Evolutionary conservation across 2,888 invertebrate species (phyloP).

Genomic region (Bombyx huttoni): DNA sequence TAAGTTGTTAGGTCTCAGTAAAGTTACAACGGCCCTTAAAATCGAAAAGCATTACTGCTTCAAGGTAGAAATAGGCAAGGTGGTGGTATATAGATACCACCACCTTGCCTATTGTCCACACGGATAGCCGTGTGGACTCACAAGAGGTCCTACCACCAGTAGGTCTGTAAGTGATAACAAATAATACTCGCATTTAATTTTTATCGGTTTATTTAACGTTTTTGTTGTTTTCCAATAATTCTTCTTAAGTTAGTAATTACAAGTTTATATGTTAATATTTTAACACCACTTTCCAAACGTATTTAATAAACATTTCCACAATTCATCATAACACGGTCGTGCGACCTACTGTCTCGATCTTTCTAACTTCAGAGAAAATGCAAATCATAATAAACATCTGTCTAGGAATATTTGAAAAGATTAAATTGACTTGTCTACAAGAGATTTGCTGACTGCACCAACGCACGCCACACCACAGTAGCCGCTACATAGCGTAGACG

Average conservation of each 20-base stretch:
- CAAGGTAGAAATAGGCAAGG: too few relatives aligned
- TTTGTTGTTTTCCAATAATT: constrained; percentile 68
- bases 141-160: too few relatives aligned
- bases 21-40: too few relatives aligned
- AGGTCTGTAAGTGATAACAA: constrained; percentile 13
- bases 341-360: constrained; percentile 70
- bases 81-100: too few relatives aligned
- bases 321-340: constrained; percentile 69
- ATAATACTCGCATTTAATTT: constrained; percentile 56
- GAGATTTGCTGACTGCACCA: background rate
- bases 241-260: constrained; percentile 71
- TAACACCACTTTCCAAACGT: constrained; percentile 70
- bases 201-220: constrained; percentile 72
- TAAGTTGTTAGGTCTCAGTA: too few relatives aligned
- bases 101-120: too few relatives aligned
- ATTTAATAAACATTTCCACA: constrained; percentile 71
- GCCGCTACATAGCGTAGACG: background rate
- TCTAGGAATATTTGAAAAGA: constrained; percentile 67
- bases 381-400: constrained; percentile 69
- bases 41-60: too few relatives aligned
- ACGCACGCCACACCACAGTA: background rate
- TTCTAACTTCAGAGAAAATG: constrained; percentile 71
- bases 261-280: constrained; percentile 71
- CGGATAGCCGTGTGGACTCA: too few relatives aligned
- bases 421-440: constrained; percentile 31